phyloP scores from a whole-genome alignment of 2,113 vertebrate genomes.

The Hypomesus transpacificus region DNA sequence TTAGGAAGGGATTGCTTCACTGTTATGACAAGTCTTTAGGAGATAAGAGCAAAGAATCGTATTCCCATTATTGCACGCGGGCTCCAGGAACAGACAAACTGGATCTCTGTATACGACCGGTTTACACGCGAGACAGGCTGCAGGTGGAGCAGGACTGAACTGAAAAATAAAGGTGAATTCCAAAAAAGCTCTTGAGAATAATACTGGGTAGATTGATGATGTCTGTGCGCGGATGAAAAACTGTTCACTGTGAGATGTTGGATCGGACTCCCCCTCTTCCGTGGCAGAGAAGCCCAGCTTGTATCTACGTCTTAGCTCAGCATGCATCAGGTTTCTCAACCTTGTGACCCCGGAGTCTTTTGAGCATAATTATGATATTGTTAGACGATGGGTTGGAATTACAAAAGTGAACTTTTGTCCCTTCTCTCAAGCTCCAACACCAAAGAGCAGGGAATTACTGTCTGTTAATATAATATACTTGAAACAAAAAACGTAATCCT shows the following conservation, averaged over 20 bases:
- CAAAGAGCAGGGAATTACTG: constrained; percentile 37
- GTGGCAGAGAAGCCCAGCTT: background rate
- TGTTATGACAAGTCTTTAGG: too few relatives aligned
- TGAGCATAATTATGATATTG: constrained; percentile 38
- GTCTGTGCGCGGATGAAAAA: background rate
- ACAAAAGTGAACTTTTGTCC: constrained; percentile 42
- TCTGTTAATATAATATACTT: constrained; percentile 56
- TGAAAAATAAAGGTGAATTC: background rate
- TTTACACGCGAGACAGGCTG: too few relatives aligned
- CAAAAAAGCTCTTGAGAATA: background rate
- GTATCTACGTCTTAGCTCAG: background rate
- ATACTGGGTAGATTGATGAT: background rate
- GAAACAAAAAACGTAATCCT: constrained; percentile 63
- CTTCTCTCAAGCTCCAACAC: constrained; percentile 18
- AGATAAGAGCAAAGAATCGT: too few relatives aligned
- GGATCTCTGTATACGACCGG: too few relatives aligned
- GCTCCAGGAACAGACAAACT: too few relatives aligned
- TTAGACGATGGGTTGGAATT: constrained; percentile 35
- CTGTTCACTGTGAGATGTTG: constrained; percentile 3
- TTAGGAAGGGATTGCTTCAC: too few relatives aligned
- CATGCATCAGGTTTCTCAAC: constrained; percentile 3
- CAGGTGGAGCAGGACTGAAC: too few relatives aligned
- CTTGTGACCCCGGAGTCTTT: constrained; percentile 13
- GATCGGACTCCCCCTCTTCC: background rate
- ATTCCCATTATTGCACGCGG: too few relatives aligned